A percentile compares a stretch with the other conserved stretches of the same genome.
Conservation (phyloP, 1,140 invertebrate species). For the Drosophila cardini region DNA sequence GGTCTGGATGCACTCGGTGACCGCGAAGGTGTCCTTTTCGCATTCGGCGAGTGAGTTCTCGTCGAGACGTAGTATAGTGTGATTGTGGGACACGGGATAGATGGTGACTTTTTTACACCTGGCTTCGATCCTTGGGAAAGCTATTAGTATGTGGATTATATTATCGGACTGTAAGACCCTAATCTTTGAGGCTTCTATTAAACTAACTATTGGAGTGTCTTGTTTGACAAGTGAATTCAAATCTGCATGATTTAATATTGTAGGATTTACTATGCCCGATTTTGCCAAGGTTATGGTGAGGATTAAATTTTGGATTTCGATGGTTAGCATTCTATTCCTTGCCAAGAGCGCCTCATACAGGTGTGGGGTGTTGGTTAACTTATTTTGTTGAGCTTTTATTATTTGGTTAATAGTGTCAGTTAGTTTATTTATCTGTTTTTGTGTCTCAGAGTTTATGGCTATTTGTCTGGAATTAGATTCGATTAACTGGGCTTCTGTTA, state of each 20-base stretch:
- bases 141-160: too few relatives aligned
- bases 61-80: too few relatives aligned
- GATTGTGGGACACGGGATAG: conserved; percentile 2
- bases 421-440: neutral
- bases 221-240: neutral
- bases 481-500: neutral
- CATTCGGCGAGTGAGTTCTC: too few relatives aligned
- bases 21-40: too few relatives aligned
- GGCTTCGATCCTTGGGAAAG: neutral
- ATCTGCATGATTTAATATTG: conserved; percentile 13
- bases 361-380: neutral
- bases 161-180: too few relatives aligned
- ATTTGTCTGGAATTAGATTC: neutral
- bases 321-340: too few relatives aligned
- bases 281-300: too few relatives aligned
- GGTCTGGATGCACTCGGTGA: too few relatives aligned
- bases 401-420: neutral
- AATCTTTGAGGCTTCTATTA: conserved; percentile 5
- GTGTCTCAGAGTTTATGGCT: neutral
- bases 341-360: too few relatives aligned
- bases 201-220: conserved; percentile 4
- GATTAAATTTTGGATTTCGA: too few relatives aligned
- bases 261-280: too few relatives aligned
- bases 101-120: neutral
- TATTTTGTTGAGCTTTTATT: neutral